phyloP scores from a whole-genome alignment of 2,113 vertebrate genomes.

The Furnarius figulus region DNA sequence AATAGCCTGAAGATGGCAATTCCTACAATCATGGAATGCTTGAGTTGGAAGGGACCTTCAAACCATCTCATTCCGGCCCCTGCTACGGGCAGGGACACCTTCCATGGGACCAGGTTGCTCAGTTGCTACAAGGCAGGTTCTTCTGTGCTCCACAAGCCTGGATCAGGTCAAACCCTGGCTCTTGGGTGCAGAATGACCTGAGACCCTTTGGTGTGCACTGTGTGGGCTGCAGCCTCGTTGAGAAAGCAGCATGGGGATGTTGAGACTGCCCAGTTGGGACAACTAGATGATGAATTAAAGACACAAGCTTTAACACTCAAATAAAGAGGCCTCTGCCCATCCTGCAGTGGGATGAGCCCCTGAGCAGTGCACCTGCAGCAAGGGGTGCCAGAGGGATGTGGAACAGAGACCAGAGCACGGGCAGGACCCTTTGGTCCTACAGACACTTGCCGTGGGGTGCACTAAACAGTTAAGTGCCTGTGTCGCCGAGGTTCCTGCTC shows the following conservation, averaged over 20 bases:
- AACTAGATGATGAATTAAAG: background rate
- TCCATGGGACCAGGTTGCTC: background rate
- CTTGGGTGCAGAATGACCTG: background rate
- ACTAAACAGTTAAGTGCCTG: background rate
- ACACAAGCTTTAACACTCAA: background rate
- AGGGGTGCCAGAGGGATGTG: background rate
- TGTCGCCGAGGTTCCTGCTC: background rate
- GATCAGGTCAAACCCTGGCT: background rate
- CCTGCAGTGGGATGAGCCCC: background rate
- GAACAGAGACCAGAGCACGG: fast-evolving
- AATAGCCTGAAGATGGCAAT: background rate
- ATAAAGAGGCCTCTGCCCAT: fast-evolving
- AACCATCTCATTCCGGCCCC: background rate
- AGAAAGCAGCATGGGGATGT: background rate
- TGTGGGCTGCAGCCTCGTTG: background rate
- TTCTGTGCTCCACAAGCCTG: background rate
- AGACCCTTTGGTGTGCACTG: background rate
- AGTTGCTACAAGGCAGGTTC: background rate
- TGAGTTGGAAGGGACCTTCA: background rate
- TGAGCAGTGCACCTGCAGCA: background rate
- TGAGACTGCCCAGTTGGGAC: background rate
- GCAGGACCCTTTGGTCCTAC: background rate
- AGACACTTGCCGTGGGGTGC: fast-evolving
- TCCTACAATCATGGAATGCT: fast-evolving
- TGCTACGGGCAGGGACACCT: background rate